Evolutionary conservation across 2,797 vertebrate species (phyloP).

Genomic region (Melanotaenia pygmaea): DNA sequence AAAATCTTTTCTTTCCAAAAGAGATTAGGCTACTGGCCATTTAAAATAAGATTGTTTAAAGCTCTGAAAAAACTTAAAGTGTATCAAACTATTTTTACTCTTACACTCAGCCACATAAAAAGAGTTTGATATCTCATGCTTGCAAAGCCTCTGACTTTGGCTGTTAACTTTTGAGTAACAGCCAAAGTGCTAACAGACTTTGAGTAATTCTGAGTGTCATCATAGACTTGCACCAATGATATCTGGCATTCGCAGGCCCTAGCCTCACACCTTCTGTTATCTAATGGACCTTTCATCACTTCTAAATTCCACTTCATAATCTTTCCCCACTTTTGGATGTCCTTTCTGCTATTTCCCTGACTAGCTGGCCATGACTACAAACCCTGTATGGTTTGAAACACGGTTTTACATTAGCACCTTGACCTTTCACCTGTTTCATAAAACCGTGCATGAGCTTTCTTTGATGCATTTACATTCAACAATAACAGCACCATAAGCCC

Average conservation of each 20-base stretch:
- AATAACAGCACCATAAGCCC: neutral
- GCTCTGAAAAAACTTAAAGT: too few relatives aligned
- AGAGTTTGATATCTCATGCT: neutral
- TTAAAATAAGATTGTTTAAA: too few relatives aligned
- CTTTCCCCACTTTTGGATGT: conserved; percentile 17
- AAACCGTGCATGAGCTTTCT: neutral
- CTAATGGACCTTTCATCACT: conserved; percentile 37
- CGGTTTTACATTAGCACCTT: conserved; percentile 15
- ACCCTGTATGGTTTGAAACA: conserved; percentile 2
- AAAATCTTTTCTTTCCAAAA: too few relatives aligned
- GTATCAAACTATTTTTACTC: too few relatives aligned
- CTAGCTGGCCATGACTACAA: neutral
- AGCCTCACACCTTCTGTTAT: conserved; percentile 51
- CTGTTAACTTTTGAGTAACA: neutral
- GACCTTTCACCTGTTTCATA: conserved; percentile 2
- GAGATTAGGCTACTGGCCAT: too few relatives aligned
- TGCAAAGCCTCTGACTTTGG: neutral
- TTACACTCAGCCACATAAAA: neutral
- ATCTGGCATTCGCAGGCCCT: conserved; percentile 15
- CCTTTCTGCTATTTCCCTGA: conserved; percentile 36
- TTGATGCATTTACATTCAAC: neutral
- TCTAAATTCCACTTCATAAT: conserved; percentile 37
- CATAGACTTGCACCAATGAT: neutral
- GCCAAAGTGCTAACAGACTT: neutral
- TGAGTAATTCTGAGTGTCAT: neutral